These are phyloP conservation scores for Philaethria dido DNA, from an alignment of 2,888 invertebrate species.

Conservation along the genomic window DNA sequence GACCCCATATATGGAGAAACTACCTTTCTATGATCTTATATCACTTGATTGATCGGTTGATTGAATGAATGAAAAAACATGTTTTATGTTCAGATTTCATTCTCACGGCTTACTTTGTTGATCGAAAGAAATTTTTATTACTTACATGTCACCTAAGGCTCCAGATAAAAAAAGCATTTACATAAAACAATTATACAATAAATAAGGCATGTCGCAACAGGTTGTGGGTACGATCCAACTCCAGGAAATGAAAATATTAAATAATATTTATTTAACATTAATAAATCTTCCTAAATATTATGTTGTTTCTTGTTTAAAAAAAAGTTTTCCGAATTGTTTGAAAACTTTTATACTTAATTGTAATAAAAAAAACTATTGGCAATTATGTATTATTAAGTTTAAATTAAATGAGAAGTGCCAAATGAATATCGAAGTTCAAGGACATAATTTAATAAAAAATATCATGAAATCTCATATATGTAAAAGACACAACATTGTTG, in stretches of 20 bases:
- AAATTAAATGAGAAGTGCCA: too few relatives aligned
- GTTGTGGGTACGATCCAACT: too few relatives aligned
- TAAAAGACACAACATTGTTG: background rate
- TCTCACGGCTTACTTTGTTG: constrained; percentile 23
- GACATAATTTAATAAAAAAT: too few relatives aligned
- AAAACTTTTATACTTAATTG: background rate
- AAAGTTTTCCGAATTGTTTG: background rate
- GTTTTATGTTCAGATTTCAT: constrained; percentile 29
- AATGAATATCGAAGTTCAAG: too few relatives aligned
- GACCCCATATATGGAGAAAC: constrained; percentile 41
- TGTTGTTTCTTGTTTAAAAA: background rate
- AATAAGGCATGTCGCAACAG: background rate
- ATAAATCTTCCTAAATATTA: background rate
- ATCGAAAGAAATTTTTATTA: constrained; percentile 14
- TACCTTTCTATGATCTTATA: constrained; percentile 41
- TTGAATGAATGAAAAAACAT: constrained; percentile 36
- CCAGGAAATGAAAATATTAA: too few relatives aligned
- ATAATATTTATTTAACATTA: too few relatives aligned
- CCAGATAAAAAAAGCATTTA: background rate
- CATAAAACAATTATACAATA: background rate
- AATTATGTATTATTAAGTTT: too few relatives aligned
- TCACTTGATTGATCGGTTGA: constrained; percentile 40
- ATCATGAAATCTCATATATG: too few relatives aligned
- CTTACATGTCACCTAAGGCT: background rate
- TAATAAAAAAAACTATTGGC: too few relatives aligned